Evolutionary conservation across 2,113 vertebrate genomes (phyloP).

Genomic region (Erpornis zantholeuca): DNA sequence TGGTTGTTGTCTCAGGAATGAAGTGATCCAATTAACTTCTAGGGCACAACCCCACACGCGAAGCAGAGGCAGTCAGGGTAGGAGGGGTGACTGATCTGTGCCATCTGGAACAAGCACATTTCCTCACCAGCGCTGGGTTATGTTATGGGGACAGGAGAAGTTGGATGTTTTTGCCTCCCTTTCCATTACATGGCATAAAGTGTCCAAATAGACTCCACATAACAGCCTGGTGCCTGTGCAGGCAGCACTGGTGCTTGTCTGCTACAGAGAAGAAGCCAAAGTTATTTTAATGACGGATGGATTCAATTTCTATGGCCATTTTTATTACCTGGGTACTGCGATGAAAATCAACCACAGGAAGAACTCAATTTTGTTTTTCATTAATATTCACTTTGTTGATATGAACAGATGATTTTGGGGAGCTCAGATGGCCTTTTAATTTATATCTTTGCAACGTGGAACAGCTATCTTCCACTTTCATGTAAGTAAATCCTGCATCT

Average conservation of each 20-base stretch:
- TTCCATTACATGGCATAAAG: background rate
- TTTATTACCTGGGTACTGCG: conserved; percentile 60
- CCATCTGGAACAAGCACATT: background rate
- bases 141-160: background rate
- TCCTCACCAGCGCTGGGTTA: background rate
- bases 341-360: conserved; percentile 69
- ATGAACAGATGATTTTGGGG: conserved; percentile 63
- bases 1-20: background rate
- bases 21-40: background rate
- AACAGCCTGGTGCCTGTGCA: background rate
- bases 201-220: background rate
- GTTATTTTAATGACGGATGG: conserved; percentile 63
- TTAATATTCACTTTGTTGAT: conserved; percentile 71
- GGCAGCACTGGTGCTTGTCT: background rate
- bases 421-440: conserved; percentile 62
- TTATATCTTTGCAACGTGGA: conserved; percentile 31
- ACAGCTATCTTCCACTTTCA: conserved; percentile 36
- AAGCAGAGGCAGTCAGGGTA: background rate
- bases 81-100: background rate
- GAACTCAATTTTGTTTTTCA: conserved; percentile 71
- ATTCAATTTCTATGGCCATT: conserved; percentile 58
- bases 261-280: conserved; percentile 38
- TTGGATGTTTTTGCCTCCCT: background rate
- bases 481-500: conserved; percentile 30
- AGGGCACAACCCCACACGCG: background rate